phyloP scores from a whole-genome alignment of 2,113 vertebrate genomes.

The Percina caprodes region DNA sequence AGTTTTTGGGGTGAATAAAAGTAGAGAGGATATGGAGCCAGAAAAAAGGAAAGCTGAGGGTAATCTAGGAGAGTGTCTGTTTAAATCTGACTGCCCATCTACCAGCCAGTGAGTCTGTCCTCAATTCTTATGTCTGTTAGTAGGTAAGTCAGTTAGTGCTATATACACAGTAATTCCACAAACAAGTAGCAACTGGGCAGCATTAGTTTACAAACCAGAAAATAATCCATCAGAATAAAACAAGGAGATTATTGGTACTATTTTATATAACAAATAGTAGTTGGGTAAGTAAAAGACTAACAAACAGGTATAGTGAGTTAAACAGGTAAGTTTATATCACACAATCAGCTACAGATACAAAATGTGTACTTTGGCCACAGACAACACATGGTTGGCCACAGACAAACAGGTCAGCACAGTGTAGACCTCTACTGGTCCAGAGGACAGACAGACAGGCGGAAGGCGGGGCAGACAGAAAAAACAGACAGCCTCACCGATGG shows the following conservation, averaged over 20 bases:
- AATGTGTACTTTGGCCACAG: constrained; percentile 37
- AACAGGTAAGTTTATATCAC: neutral
- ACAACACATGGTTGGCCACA: constrained; percentile 50
- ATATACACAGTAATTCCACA: constrained; percentile 10
- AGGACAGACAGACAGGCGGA: constrained; percentile 77
- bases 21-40: constrained; percentile 18
- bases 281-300: constrained; percentile 28
- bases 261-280: constrained; percentile 17
- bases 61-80: constrained; percentile 66
- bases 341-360: constrained; percentile 42
- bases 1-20: neutral
- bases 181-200: constrained; percentile 41
- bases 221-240: constrained; percentile 32
- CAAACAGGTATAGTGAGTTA: constrained; percentile 10
- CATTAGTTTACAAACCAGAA: constrained; percentile 30
- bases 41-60: constrained; percentile 25
- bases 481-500: constrained; percentile 91
- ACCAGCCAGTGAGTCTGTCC: constrained; percentile 73
- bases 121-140: constrained; percentile 52
- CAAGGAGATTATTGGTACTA: constrained; percentile 19
- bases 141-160: constrained; percentile 34
- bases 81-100: constrained; percentile 70
- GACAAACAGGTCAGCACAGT: constrained; percentile 71
- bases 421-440: constrained; percentile 50
- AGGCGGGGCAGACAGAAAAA: constrained; percentile 74